These are phyloP conservation scores for Lasioglossum lativentre DNA, from an alignment of 2,888 invertebrate species.

Conservation along the genomic window DNA sequence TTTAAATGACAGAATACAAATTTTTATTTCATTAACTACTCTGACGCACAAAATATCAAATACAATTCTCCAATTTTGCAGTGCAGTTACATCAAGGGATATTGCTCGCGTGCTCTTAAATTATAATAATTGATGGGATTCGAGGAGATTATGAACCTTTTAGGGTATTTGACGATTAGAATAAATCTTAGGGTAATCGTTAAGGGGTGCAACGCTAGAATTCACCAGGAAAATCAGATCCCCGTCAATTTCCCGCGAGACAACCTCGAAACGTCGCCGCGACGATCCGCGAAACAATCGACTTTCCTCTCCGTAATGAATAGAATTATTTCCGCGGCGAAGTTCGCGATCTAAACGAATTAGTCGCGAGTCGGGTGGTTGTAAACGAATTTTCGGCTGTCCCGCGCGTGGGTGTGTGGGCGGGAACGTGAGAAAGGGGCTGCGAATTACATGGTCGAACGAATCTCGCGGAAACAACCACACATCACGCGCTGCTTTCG, in stretches of 20 bases:
- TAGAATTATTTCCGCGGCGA: constrained; percentile 43
- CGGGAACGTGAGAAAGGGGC: not conserved
- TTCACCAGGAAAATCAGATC: not conserved
- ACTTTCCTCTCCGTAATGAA: constrained; percentile 28
- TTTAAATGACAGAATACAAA: too few species aligned
- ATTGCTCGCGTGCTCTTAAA: not conserved
- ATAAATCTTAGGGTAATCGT: not conserved
- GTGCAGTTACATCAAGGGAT: too few species aligned
- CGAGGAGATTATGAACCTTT: not conserved
- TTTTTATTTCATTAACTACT: not conserved
- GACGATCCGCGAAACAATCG: constrained; percentile 28
- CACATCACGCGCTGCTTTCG: not conserved
- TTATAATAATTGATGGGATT: not conserved
- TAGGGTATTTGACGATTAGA: not conserved
- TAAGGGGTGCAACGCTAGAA: not conserved
- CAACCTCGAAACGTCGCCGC: not conserved
- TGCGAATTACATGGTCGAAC: constrained; percentile 35
- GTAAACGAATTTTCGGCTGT: constrained; percentile 60
- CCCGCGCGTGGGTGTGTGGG: not conserved
- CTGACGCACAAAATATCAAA: not conserved
- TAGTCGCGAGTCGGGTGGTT: constrained; percentile 32
- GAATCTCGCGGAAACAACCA: not conserved
- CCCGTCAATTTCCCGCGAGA: not conserved
- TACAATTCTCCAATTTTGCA: not conserved
- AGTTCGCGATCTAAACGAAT: constrained; percentile 54